Percentiles rank a stretch among this genome's conserved stretches.
These are phyloP conservation scores for Cromileptes altivelis DNA, from an alignment of 2,113 vertebrate genomes.

Conservation along the genomic window DNA sequence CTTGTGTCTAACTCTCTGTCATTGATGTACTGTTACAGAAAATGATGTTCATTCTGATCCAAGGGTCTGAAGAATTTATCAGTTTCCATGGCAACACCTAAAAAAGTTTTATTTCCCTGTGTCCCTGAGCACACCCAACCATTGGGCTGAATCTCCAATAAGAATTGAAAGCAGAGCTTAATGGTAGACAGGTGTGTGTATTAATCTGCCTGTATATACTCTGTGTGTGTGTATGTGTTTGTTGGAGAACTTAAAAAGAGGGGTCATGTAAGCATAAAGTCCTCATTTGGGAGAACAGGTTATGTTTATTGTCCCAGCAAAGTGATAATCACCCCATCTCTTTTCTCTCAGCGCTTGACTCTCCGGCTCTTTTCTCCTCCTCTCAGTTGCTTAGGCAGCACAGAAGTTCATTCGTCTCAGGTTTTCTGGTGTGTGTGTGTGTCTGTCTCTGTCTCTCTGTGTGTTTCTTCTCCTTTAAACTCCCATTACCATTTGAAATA, in stretches of 20 bases:
- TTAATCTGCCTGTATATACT: background rate
- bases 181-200: slow-evolving; percentile 26
- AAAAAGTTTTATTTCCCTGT: background rate
- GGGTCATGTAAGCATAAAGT: slow-evolving; percentile 1
- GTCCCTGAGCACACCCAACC: slow-evolving; percentile 23
- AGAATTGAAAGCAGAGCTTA: slow-evolving; percentile 28
- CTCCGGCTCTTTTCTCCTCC: slow-evolving; percentile 7
- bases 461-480: background rate
- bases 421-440: slow-evolving; percentile 17
- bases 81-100: slow-evolving; percentile 45
- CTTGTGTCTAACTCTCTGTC: background rate
- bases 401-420: slow-evolving; percentile 39
- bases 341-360: slow-evolving; percentile 1
- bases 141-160: background rate
- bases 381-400: background rate
- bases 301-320: slow-evolving; percentile 21
- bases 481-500: too few species aligned
- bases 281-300: slow-evolving; percentile 5
- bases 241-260: background rate
- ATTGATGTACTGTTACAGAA: slow-evolving; percentile 1
- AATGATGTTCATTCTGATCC: slow-evolving; percentile 16
- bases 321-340: slow-evolving; percentile 35
- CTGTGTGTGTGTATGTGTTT: slow-evolving; percentile 24
- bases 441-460: background rate
- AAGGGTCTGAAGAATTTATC: slow-evolving; percentile 2